Conservation (phyloP, 1,140 invertebrate genomes). For the Sycophila sp. region DNA sequence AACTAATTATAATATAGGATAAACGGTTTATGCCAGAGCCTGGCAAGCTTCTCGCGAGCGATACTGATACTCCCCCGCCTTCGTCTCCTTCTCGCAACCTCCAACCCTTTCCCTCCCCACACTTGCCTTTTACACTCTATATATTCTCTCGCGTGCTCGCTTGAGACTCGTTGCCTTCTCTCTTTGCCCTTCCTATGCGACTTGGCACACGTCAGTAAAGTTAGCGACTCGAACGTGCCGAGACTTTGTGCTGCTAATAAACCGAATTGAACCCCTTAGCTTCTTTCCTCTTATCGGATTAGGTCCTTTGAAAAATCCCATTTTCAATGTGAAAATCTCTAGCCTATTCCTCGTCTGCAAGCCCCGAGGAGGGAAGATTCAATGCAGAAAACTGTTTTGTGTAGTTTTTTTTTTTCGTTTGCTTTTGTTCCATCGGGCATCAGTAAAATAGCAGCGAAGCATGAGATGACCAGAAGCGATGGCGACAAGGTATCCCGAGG, state of each 20-base stretch:
- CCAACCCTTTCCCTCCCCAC: neutral
- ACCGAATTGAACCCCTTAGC: slow-evolving; percentile 21
- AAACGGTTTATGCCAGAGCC: slow-evolving; percentile 64
- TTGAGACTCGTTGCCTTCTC: neutral
- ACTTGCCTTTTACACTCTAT: slow-evolving; percentile 40
- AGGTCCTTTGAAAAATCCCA: neutral
- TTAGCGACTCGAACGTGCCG: slow-evolving; percentile 32
- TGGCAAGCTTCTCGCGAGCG: slow-evolving; percentile 60
- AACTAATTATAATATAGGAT: slow-evolving; percentile 69
- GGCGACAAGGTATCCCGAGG: no score
- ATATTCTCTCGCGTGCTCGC: slow-evolving; percentile 53
- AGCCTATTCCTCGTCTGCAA: no score
- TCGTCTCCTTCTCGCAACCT: slow-evolving; percentile 23
- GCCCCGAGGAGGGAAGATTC: no score
- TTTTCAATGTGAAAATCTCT: no score
- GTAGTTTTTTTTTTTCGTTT: no score
- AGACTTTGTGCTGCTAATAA: slow-evolving; percentile 25
- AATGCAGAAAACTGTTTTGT: no score
- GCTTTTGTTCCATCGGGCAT: no score
- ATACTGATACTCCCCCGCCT: slow-evolving; percentile 57
- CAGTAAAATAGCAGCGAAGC: no score
- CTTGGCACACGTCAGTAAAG: slow-evolving; percentile 23
- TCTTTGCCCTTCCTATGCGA: neutral
- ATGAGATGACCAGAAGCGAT: no score
- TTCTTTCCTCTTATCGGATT: neutral